Percentiles rank a stretch among this genome's conserved stretches.
These are phyloP conservation scores for Eudasyphora cyanicolor DNA, from an alignment of 2,888 invertebrate genomes.

Conservation along the genomic window DNA sequence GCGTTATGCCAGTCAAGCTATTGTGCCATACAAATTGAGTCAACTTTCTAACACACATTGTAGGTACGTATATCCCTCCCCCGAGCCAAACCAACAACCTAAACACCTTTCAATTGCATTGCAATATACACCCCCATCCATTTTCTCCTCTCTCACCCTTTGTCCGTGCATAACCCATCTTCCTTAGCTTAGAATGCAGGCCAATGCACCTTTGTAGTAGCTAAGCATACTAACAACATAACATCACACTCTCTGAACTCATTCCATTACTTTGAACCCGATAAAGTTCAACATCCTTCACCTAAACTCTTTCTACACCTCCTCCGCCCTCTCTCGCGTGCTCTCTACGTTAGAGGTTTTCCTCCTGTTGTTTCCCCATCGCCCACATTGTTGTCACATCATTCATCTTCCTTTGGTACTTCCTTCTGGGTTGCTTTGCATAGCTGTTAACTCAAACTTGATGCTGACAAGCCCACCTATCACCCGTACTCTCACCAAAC, in stretches of 20 bases:
- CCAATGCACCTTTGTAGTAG: constrained; percentile 59
- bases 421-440: neutral
- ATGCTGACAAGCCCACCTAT: neutral
- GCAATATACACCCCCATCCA: neutral
- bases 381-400: constrained; percentile 31
- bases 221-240: constrained; percentile 27
- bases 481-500: no score
- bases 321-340: neutral
- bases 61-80: no score
- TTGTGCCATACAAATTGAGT: constrained; percentile 17
- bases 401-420: constrained; percentile 20
- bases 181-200: constrained; percentile 56
- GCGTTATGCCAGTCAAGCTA: constrained; percentile 7
- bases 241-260: neutral
- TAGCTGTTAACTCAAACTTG: neutral
- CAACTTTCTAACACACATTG: constrained; percentile 25
- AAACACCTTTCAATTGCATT: constrained; percentile 7
- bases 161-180: neutral
- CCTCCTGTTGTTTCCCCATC: constrained; percentile 17
- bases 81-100: neutral
- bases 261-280: no score
- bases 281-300: constrained; percentile 60
- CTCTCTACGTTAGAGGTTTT: no score
- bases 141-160: neutral
- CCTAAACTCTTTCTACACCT: neutral